Evolutionary conservation across 2,797 vertebrate genomes (phyloP).

Genomic region (Falco cherrug): DNA sequence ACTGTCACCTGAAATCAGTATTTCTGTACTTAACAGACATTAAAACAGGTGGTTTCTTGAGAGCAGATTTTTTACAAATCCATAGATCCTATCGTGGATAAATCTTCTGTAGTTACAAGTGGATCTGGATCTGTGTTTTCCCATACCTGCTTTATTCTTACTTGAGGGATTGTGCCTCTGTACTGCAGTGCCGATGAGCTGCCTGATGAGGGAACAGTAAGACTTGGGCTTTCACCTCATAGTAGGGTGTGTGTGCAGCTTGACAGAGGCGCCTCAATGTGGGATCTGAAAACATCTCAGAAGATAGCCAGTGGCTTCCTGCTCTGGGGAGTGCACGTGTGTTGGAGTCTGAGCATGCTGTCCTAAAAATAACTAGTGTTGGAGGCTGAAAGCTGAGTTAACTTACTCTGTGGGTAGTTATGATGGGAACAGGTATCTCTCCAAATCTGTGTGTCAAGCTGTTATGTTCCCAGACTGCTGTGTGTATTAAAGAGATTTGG

Average conservation of each 20-base stretch:
- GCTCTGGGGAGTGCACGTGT: neutral
- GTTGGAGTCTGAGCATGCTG: neutral
- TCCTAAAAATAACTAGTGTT: neutral
- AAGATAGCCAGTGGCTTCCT: fast-evolving
- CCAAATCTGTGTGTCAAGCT: neutral
- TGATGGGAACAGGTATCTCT: neutral
- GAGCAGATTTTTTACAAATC: neutral
- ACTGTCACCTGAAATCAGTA: neutral
- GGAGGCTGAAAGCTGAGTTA: neutral
- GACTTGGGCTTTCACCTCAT: neutral
- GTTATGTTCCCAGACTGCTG: neutral
- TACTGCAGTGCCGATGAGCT: neutral
- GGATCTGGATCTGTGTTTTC: neutral
- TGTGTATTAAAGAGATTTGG: neutral
- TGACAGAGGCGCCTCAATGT: too few species aligned
- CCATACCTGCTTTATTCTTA: fast-evolving
- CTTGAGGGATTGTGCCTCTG: fast-evolving
- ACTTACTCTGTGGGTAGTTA: neutral
- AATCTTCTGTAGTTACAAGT: neutral
- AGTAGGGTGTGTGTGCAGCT: fast-evolving
- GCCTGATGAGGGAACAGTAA: neutral
- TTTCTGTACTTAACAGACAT: neutral
- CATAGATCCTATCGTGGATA: neutral
- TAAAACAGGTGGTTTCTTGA: neutral
- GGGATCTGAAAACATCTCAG: neutral